These are phyloP conservation scores for Ammodytes dubius DNA, from an alignment of 2,113 vertebrate species.

Conservation along the genomic window DNA sequence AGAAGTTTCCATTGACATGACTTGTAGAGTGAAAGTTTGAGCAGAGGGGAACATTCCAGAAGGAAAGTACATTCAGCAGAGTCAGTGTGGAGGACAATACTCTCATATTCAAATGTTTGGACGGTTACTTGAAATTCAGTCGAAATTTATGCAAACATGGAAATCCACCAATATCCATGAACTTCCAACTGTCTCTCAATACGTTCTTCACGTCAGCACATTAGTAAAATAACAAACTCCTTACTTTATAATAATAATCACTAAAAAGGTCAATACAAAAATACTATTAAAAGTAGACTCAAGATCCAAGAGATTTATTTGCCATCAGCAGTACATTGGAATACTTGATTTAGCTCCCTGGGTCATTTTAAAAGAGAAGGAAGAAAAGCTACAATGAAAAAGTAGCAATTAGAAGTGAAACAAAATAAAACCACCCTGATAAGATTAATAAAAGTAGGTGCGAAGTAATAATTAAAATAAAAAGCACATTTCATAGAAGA, in stretches of 20 bases:
- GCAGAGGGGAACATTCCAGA: conserved; percentile 3
- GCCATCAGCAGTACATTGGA: no score
- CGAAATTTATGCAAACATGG: not conserved
- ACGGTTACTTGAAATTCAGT: not conserved
- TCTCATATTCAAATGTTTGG: not conserved
- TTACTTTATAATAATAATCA: not conserved
- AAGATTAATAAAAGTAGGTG: no score
- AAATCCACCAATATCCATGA: not conserved
- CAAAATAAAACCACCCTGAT: no score
- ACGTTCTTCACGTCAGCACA: not conserved
- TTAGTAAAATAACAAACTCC: not conserved
- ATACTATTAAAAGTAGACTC: not conserved
- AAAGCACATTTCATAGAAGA: no score
- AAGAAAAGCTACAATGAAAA: no score
- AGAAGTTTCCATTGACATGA: conserved; percentile 20
- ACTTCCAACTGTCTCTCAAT: not conserved
- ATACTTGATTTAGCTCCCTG: no score
- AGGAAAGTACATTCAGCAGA: not conserved
- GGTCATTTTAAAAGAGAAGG: no score
- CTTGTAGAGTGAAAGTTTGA: not conserved
- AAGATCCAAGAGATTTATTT: no score
- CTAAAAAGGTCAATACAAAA: not conserved
- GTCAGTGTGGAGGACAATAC: not conserved
- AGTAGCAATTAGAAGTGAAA: no score
- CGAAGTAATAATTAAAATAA: no score